Conservation (phyloP, 2,888 invertebrate species). For the Meteorus colon region DNA sequence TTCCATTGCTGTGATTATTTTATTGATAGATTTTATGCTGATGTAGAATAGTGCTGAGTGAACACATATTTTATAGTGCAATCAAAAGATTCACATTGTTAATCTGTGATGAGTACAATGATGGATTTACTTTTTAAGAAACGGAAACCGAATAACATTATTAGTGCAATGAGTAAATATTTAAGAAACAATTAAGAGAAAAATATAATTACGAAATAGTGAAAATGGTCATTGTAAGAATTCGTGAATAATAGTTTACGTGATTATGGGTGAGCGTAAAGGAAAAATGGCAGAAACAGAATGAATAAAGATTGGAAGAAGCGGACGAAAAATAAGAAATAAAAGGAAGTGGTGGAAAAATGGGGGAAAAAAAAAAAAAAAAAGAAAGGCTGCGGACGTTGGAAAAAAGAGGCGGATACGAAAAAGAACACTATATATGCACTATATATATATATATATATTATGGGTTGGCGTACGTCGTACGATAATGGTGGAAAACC, state of each 20-base stretch:
- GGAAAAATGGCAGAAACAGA: not conserved
- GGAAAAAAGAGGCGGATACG: not conserved
- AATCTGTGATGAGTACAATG: too few species aligned
- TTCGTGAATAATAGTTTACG: not conserved
- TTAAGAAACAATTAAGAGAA: not conserved
- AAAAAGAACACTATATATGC: not conserved
- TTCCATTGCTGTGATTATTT: too few species aligned
- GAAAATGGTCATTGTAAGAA: not conserved
- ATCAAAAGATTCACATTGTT: too few species aligned
- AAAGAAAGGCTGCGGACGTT: not conserved
- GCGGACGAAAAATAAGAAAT: not conserved
- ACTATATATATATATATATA: too few species aligned
- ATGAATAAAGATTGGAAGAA: not conserved
- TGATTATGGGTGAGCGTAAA: not conserved
- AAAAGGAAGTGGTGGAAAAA: constrained; percentile 18
- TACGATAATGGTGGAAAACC: not conserved
- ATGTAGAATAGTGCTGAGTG: too few species aligned
- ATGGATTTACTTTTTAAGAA: too few species aligned
- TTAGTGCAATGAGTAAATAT: too few species aligned
- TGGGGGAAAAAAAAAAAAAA: not conserved
- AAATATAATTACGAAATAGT: not conserved
- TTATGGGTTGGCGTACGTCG: not conserved
- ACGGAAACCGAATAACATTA: too few species aligned
- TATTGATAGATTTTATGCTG: too few species aligned
- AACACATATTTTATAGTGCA: too few species aligned